phyloP scores from a whole-genome alignment of 2,113 vertebrate genomes.

The Gadus chalcogrammus region DNA sequence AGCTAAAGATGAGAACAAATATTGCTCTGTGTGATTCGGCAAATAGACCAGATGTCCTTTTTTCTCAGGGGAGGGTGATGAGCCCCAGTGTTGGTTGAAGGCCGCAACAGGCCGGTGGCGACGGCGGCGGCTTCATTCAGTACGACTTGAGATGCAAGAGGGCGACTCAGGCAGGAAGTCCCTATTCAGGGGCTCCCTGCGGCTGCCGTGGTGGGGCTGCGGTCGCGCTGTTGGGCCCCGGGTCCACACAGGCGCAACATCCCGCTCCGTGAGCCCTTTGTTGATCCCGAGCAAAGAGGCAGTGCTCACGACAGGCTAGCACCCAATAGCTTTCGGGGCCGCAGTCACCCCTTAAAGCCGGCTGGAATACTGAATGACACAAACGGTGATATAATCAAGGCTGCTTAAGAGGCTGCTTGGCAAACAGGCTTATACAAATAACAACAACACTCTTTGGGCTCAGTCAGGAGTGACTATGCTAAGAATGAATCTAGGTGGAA shows the following conservation, averaged over 20 bases:
- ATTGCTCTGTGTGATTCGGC: constrained; percentile 39
- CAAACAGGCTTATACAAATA: constrained; percentile 12
- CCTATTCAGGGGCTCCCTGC: constrained; percentile 57
- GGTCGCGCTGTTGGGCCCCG: constrained; percentile 56
- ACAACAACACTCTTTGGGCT: too few relatives aligned
- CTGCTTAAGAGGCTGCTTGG: background rate
- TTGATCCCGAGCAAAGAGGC: constrained; percentile 34
- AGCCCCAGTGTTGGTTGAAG: constrained; percentile 28
- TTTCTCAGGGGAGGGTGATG: constrained; percentile 29
- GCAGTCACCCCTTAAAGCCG: constrained; percentile 3
- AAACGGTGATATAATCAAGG: background rate
- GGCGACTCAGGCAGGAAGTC: constrained; percentile 69
- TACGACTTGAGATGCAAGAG: constrained; percentile 70
- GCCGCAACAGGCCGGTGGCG: background rate
- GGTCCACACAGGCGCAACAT: constrained; percentile 49
- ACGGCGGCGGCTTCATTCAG: constrained; percentile 26
- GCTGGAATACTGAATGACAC: constrained; percentile 6
- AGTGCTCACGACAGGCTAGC: background rate
- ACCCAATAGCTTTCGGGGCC: too few relatives aligned
- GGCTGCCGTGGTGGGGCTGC: constrained; percentile 7
- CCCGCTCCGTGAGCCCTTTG: constrained; percentile 57
- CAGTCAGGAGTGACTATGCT: too few relatives aligned
- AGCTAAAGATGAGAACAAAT: constrained; percentile 52
- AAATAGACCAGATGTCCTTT: constrained; percentile 43
- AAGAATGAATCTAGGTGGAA: too few relatives aligned